These are phyloP conservation scores for Parascotia fuliginaria DNA, from an alignment of 2,888 invertebrate species.

Conservation along the genomic window DNA sequence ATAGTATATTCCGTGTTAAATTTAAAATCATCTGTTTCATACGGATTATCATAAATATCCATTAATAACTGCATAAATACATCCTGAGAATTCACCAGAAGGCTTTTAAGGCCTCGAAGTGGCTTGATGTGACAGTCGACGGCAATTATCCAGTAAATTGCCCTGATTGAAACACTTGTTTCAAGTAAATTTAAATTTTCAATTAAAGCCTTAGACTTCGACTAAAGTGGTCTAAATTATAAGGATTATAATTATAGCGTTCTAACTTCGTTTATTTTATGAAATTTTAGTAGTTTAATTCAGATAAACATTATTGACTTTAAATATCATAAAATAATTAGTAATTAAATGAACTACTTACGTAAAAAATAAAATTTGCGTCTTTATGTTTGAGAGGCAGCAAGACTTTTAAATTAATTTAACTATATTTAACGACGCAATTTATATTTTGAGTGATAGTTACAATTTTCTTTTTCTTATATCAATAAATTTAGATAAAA, in stretches of 20 bases:
- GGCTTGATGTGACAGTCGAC: conserved; percentile 24
- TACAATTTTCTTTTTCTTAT: too few species aligned
- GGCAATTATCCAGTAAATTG: conserved; percentile 41
- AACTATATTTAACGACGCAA: too few species aligned
- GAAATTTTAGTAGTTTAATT: neutral
- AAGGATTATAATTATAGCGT: conserved; percentile 15
- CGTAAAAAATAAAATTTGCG: too few species aligned
- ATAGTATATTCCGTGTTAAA: too few species aligned
- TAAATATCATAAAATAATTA: too few species aligned
- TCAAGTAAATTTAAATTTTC: conserved; percentile 40
- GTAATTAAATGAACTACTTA: too few species aligned
- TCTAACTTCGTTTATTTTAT: conserved; percentile 12
- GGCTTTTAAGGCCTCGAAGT: conserved; percentile 16
- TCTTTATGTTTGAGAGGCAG: too few species aligned
- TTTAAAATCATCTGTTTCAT: too few species aligned
- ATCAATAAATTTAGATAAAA: too few species aligned
- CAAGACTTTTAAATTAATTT: too few species aligned
- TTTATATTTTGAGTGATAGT: too few species aligned
- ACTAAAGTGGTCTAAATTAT: conserved; percentile 12
- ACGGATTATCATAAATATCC: neutral
- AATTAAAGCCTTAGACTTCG: conserved; percentile 29
- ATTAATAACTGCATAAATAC: conserved; percentile 1
- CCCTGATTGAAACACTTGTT: conserved; percentile 40
- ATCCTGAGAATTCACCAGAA: conserved; percentile 21
- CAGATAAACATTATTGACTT: neutral